phyloP scores from a whole-genome alignment of 2,113 vertebrate genomes.

The Cheilinus undulatus region DNA sequence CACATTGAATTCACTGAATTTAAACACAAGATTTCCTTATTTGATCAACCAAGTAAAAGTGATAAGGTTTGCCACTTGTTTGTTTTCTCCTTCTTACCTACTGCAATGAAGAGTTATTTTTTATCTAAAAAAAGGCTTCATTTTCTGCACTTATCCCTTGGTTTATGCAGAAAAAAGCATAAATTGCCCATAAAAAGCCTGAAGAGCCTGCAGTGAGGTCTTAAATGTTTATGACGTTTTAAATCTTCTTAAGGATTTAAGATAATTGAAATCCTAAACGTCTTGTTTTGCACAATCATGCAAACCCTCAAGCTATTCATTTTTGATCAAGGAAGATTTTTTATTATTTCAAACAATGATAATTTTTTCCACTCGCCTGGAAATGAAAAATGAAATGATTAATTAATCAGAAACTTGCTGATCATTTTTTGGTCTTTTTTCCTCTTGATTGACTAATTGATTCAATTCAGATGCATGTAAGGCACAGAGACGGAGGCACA shows the following conservation, averaged over 20 bases:
- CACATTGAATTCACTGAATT: constrained; percentile 20
- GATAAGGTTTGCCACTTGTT: background rate
- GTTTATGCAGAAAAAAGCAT: background rate
- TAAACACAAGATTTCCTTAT: background rate
- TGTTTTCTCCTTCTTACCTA: background rate
- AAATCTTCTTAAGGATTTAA: background rate
- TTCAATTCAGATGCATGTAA: background rate
- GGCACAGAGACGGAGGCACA: background rate
- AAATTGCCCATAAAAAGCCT: background rate
- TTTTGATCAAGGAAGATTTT: background rate
- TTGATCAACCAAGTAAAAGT: background rate
- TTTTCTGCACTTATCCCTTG: background rate
- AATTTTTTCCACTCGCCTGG: background rate
- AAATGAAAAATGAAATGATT: background rate
- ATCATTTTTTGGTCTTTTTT: too few relatives aligned
- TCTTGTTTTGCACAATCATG: background rate
- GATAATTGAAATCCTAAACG: background rate
- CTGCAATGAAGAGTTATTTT: background rate
- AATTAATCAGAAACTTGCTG: background rate
- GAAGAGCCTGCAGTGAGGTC: background rate
- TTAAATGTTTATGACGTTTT: background rate
- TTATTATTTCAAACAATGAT: background rate
- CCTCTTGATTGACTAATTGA: background rate
- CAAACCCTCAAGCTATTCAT: background rate
- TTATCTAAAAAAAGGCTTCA: too few relatives aligned